Evolutionary conservation across 2,113 vertebrate species (phyloP).

Genomic region (Maccullochella peelii): DNA sequence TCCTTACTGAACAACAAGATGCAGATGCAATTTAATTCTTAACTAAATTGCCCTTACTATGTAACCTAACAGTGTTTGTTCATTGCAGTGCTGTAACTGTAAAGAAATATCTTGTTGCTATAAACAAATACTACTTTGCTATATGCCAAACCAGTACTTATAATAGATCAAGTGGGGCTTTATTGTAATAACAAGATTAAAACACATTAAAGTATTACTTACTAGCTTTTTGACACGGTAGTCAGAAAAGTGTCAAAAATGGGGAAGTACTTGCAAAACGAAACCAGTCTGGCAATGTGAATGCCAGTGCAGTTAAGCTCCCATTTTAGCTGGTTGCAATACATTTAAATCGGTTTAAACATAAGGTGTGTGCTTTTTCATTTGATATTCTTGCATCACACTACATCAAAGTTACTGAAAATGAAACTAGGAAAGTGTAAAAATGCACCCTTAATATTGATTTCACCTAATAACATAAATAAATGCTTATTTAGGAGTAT

Average conservation of each 20-base stretch:
- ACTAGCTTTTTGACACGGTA: neutral
- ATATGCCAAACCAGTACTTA: neutral
- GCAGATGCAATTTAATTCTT: neutral
- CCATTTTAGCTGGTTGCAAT: neutral
- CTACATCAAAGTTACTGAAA: neutral
- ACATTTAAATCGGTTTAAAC: neutral
- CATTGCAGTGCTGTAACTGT: neutral
- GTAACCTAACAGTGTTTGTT: neutral
- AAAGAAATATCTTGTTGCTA: neutral
- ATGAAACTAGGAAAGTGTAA: neutral
- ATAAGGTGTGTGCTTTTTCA: neutral
- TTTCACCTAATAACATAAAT: neutral
- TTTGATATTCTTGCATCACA: neutral
- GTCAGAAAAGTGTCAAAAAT: neutral
- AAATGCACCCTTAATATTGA: neutral
- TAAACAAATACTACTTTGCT: neutral
- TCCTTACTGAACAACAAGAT: neutral
- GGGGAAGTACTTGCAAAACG: slow-evolving; percentile 28
- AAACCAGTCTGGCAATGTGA: neutral
- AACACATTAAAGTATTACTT: neutral
- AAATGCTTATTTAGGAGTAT: slow-evolving; percentile 89
- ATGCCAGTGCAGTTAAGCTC: neutral
- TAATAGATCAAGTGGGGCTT: too few species aligned
- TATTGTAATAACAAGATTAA: neutral
- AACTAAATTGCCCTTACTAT: neutral